Evolutionary conservation across 1,140 invertebrate species (phyloP).

Genomic region (Drosophila subobscura): DNA sequence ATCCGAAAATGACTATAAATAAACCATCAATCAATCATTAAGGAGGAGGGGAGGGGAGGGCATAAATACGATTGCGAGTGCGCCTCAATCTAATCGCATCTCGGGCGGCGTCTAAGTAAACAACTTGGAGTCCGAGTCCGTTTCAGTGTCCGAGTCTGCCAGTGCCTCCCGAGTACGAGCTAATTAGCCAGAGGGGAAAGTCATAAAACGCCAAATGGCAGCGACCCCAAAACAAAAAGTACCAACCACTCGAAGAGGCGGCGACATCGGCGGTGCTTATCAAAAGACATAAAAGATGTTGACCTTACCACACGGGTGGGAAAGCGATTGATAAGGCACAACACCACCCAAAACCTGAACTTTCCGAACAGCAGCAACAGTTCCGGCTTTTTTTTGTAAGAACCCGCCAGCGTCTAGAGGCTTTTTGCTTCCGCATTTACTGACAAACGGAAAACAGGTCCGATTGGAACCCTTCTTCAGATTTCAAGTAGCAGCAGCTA

Average conservation of each 20-base stretch:
- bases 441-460: conserved; percentile 14
- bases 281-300: conserved; percentile 59
- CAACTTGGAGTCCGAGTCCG: conserved; percentile 47
- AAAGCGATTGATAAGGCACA: conserved; percentile 47
- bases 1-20: conserved; percentile 72
- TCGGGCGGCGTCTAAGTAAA: conserved; percentile 74
- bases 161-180: neutral
- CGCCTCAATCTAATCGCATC: conserved; percentile 71
- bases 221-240: conserved; percentile 15
- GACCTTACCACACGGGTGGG: conserved; percentile 55
- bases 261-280: conserved; percentile 35
- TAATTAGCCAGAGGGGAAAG: conserved; percentile 46
- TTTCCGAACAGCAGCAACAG: conserved; percentile 17
- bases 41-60: conserved; percentile 11
- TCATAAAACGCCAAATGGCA: conserved; percentile 42
- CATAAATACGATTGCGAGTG: neutral
- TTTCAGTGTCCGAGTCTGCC: conserved; percentile 15
- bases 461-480: too few species aligned
- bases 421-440: conserved; percentile 29
- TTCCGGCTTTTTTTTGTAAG: conserved; percentile 52
- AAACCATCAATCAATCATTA: conserved; percentile 68
- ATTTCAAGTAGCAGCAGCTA: too few species aligned
- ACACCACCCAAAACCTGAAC: conserved; percentile 18
- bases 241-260: conserved; percentile 19
- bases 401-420: conserved; percentile 2